phyloP scores from a whole-genome alignment of 2,888 invertebrate genomes.

The Aspidiotus destructor region DNA sequence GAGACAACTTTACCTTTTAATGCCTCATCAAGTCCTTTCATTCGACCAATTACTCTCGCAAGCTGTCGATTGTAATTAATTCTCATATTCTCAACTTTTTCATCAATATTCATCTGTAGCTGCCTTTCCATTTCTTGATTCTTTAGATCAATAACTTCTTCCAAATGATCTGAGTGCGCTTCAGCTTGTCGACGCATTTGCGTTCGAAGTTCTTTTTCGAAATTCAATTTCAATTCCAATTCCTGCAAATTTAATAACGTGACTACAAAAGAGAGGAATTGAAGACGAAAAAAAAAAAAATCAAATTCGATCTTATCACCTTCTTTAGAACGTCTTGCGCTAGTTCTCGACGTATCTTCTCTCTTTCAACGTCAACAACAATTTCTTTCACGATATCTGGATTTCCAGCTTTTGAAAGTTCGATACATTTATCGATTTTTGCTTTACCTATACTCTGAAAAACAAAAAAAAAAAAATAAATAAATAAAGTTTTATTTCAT shows the following conservation, averaged over 20 bases:
- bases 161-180: conserved; percentile 71
- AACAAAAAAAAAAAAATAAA: conserved; percentile 12
- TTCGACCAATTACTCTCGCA: conserved; percentile 60
- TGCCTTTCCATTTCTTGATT: conserved; percentile 49
- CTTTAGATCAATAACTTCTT: conserved; percentile 44
- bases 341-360: conserved; percentile 56
- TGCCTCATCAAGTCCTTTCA: conserved; percentile 64
- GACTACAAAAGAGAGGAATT: not conserved
- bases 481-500: no score
- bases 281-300: conserved; percentile 12
- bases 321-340: conserved; percentile 62
- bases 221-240: conserved; percentile 54
- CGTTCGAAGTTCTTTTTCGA: conserved; percentile 61
- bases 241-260: conserved; percentile 45
- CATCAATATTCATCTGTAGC: conserved; percentile 52
- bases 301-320: conserved; percentile 43
- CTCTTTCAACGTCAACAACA: conserved; percentile 55
- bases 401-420: conserved; percentile 51
- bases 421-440: conserved; percentile 55
- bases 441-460: conserved; percentile 51
- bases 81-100: conserved; percentile 57
- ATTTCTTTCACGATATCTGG: conserved; percentile 46
- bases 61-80: conserved; percentile 60
- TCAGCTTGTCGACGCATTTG: conserved; percentile 77
- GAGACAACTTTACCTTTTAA: conserved; percentile 36